A percentile compares a stretch with the other conserved stretches of the same genome.
phyloP scores from a whole-genome alignment of 2,797 vertebrate species.

The Hypotaenidia philippensis region DNA sequence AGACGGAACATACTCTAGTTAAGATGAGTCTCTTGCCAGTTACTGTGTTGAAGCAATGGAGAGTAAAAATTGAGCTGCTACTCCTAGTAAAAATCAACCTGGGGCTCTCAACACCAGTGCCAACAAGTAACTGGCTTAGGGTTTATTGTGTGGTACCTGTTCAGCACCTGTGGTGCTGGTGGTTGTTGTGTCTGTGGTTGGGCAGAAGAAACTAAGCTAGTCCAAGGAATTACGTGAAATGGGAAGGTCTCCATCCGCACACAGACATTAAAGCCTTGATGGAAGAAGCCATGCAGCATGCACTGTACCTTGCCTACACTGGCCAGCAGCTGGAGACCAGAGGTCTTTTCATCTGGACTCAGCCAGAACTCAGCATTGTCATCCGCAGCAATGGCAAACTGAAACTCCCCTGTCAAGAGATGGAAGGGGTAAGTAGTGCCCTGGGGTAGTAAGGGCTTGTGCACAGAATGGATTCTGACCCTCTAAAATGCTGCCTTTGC shows the following conservation, averaged over 20 bases:
- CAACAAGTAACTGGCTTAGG: background rate
- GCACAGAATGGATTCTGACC: background rate
- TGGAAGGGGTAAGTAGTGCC: background rate
- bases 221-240: background rate
- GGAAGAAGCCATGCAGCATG: constrained; percentile 1
- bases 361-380: constrained; percentile 98
- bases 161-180: background rate
- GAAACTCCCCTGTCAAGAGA: constrained; percentile 85
- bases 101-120: background rate
- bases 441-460: background rate
- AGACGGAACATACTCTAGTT: background rate
- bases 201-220: background rate
- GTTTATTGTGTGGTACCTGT: background rate
- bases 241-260: background rate
- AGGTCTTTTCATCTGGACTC: constrained; percentile 87
- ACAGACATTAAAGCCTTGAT: background rate
- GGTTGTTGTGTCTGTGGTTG: accelerated
- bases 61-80: background rate
- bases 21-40: background rate
- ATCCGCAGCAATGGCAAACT: constrained; percentile 93
- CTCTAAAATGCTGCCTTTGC: background rate
- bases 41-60: background rate
- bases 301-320: constrained; percentile 91
- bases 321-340: constrained; percentile 85
- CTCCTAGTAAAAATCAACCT: background rate